A percentile compares a stretch with the other conserved stretches of the same genome.
These are phyloP conservation scores for Metalampra italica DNA, from an alignment of 2,888 invertebrate genomes.

Conservation along the genomic window DNA sequence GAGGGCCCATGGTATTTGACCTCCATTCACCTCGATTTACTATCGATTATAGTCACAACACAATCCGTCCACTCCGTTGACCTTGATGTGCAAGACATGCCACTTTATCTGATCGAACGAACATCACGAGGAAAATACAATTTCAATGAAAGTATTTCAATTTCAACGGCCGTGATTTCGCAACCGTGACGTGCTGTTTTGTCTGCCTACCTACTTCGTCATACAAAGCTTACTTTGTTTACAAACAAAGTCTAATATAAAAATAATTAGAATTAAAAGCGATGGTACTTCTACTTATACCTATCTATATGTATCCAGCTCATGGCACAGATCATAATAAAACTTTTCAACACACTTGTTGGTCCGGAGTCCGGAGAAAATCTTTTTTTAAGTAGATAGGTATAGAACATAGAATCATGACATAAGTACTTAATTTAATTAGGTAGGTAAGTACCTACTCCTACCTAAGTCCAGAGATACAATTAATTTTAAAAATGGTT, in stretches of 20 bases:
- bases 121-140: constrained; percentile 32
- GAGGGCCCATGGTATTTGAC: neutral
- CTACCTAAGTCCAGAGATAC: too few species aligned
- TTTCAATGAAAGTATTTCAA: constrained; percentile 57
- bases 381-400: too few species aligned
- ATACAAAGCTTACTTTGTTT: constrained; percentile 29
- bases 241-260: constrained; percentile 34
- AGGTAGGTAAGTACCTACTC: too few species aligned
- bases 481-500: too few species aligned
- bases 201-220: constrained; percentile 21
- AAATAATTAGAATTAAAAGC: too few species aligned
- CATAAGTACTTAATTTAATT: too few species aligned
- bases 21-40: neutral
- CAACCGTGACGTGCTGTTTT: constrained; percentile 36
- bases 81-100: constrained; percentile 34
- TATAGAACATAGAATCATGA: too few species aligned
- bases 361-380: too few species aligned
- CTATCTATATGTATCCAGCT: too few species aligned
- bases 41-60: neutral
- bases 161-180: constrained; percentile 59
- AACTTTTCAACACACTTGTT: too few species aligned
- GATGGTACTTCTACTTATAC: too few species aligned
- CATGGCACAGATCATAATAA: too few species aligned
- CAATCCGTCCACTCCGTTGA: constrained; percentile 21
- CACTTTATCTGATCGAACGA: constrained; percentile 12